phyloP scores from a whole-genome alignment of 2,797 vertebrate genomes.

The Lepilemur septentrionalis region DNA sequence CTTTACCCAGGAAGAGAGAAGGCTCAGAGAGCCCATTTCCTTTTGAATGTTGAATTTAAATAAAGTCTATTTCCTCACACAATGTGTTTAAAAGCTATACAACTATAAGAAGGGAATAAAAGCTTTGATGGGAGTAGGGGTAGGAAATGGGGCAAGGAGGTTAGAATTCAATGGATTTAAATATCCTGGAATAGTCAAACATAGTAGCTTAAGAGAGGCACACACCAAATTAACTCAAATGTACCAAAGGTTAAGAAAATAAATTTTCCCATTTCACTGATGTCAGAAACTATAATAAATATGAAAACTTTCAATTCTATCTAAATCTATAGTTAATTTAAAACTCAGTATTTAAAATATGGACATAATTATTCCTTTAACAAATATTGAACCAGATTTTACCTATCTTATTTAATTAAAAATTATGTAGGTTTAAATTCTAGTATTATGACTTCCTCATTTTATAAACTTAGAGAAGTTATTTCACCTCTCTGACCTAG shows the following conservation, averaged over 20 bases:
- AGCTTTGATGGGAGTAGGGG: neutral
- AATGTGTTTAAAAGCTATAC: neutral
- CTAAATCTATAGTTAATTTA: neutral
- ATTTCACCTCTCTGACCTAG: neutral
- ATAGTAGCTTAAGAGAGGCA: neutral
- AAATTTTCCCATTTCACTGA: neutral
- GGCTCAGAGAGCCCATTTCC: neutral
- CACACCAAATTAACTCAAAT: neutral
- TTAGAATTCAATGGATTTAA: neutral
- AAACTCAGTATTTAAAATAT: constrained; percentile 27
- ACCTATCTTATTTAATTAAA: neutral
- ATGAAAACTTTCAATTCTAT: neutral
- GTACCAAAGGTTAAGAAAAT: neutral
- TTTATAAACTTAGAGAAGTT: neutral
- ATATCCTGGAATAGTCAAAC: neutral
- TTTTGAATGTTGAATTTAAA: neutral
- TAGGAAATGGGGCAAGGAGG: neutral
- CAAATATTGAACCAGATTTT: neutral
- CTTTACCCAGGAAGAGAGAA: neutral
- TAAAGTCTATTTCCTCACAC: neutral
- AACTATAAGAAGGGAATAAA: neutral
- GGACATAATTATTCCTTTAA: neutral
- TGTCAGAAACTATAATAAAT: constrained; percentile 9
- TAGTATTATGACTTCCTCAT: neutral
- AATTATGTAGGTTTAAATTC: neutral